A percentile compares a stretch with the other conserved stretches of the same genome.
Evolutionary conservation across 2,113 vertebrate genomes (phyloP).

Genomic region (Hylia prasina): DNA sequence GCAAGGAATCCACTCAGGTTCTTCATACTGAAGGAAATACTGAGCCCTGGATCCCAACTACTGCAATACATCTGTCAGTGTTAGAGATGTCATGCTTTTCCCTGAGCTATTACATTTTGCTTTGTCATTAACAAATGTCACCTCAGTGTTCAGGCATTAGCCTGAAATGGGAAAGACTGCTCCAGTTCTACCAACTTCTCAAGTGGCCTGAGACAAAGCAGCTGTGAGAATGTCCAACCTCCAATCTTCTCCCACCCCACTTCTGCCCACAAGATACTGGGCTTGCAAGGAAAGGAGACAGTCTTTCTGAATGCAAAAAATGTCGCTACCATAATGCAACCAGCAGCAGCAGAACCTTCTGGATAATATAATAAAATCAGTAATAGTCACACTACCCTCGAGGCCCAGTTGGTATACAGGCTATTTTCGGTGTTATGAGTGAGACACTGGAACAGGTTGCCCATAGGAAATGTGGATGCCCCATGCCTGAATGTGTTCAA

Average conservation of each 20-base stretch:
- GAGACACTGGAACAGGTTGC: background rate
- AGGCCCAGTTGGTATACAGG: background rate
- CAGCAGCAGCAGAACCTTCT: background rate
- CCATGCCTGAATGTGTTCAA: background rate
- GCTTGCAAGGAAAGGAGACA: background rate
- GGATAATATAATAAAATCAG: background rate
- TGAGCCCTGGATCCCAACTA: background rate
- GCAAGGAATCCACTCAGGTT: background rate
- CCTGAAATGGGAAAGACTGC: background rate
- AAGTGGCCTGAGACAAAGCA: background rate
- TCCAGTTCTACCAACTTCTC: background rate
- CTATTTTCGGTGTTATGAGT: background rate
- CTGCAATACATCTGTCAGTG: background rate
- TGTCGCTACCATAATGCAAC: background rate
- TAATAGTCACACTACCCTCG: accelerated
- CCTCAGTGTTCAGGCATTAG: background rate
- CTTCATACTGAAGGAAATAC: background rate
- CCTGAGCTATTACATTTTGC: background rate
- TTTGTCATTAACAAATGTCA: background rate
- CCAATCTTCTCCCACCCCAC: background rate
- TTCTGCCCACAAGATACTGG: background rate
- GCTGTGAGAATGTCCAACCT: background rate
- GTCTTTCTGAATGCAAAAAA: background rate
- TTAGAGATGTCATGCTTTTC: background rate
- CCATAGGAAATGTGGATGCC: background rate